Evolutionary conservation across 2,797 vertebrate species (phyloP), one percentile per base, ranked within the genome.

Genomic region (Orientallactaga sibirica): DNA sequence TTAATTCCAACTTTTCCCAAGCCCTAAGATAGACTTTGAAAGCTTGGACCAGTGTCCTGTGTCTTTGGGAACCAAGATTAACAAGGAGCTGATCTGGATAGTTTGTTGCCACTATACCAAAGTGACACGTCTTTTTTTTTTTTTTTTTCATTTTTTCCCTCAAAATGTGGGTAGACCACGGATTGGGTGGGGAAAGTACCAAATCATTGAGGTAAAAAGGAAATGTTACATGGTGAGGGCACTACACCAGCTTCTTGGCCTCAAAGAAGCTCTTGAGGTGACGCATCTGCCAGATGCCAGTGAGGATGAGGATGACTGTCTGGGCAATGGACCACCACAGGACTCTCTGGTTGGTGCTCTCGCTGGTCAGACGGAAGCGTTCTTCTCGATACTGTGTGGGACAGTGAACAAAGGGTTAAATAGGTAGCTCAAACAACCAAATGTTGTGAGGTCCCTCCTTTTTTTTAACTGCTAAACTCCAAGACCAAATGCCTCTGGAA

Each of bases 281-380:
- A 89, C 99, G 98, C 99, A 99, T 99, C 98, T 99, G 99, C 99
- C 99, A 99, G 96, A 99, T 99, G 67, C 99, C 99, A 0, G 99
- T 99, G 97, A 99, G 96, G 95, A 99, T 98, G 96, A 99, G 99
- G 98, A 99, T 99, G 98, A 99, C 97, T 0, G 99, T 99, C 97
- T 99, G 99, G 24, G 99, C 98, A 1, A 99, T 99, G 95, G 99
- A 99, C 99, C 99, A 99, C 99, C 99, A 99, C 14, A 99, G 98
- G 37, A 99, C 99, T 0, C 99, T 98, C 98, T 99, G 99, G 98
- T 99, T 99, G 77, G 99, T 99, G 98, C 99, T 99, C 97, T 99
- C 99, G 0, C 99, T 99, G 0, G 99, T 99, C 98, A 99, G 98
- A 22, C 99, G 98, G 94, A 99, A 99, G 0, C 99, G 98, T 97